Base-by-base conservation (phyloP, 2,888 invertebrate species). In the Sussaba pulchella region DNA sequence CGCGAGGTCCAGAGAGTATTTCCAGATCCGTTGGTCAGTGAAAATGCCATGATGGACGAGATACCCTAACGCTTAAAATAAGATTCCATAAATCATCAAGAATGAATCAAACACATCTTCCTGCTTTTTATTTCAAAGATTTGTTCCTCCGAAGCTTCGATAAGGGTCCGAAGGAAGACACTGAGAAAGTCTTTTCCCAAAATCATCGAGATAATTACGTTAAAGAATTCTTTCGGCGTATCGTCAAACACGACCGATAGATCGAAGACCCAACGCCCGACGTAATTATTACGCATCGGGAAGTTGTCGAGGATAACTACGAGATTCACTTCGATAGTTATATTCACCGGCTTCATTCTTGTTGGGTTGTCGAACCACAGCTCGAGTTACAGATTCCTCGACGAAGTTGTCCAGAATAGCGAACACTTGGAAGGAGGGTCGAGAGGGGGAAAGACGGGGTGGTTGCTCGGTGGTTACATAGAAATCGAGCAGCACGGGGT, bases 401-500 rank as follows among this genome's bases (percentile, higher is more conserved):
- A 3, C 8, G 31, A 57, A 57, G 31, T 36, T 57, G 57, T 31
- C n/a, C 17, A n/a, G 31, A 36, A 31, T 31, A 14, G 17, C 14
- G 14, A 57, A 31, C 57, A 14, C 2, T 31, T 10, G 3, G 21
- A 9, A 19, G 19, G 19, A 2, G 31, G 31, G 6, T 2, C 6
- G 31, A 2, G 31, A 19, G 47, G 19, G 47, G 47, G 1, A 19
- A 19, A 17, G 14, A 31, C 2, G 31, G 26, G 31, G n/a, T 26
- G 31, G n/a, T 26, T 26, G n/a, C n/a, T 43, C 43, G n/a, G 31
- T 31, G 36, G 57, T 17, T 57, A 66, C 52, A 78, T 72, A 66
- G 71, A 78, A 72, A 61, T 71, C 72, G 66, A 78, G 77, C 47
- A 41, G 36, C 66, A 50, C 50, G 39, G 52, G 71, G 39, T 72